Evolutionary conservation across 2,797 vertebrate genomes (phyloP), one percentile per base, ranked within the genome.

Genomic region (Halcyon smyrnensis): DNA sequence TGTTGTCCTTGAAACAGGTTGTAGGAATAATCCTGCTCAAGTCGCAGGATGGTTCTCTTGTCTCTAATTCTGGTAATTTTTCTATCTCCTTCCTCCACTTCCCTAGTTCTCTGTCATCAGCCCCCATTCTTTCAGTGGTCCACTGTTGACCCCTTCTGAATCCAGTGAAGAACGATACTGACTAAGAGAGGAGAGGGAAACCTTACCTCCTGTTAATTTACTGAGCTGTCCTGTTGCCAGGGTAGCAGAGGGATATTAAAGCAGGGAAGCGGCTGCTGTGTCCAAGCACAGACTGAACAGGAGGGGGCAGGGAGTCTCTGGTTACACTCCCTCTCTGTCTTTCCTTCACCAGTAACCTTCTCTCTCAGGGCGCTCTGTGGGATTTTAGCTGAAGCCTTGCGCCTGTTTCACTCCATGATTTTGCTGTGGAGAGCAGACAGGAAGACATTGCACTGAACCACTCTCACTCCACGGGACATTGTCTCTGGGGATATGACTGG

Each of bases 401-500:
- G 9, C 39, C 87, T n/a, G 19, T 84, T 84, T 84, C 51, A 21
- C 82, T 91, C 80, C 53, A 60, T 96, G 92, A 77, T 89, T 87
- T 91, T 85, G 48, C 74, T 8, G 73, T 36, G 69, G 70, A 64
- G 71, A 78, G 71, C 71, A 90, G 75, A 48, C 15, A 0, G 71
- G 71, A 95, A 19, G 92, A 65, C 24, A 2, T 3, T 70, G 79
- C 59, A 68, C 91, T 91, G 80, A 90, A 20, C 19, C 83, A 4
- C 25, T 43, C 45, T 34, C 67, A 4, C 60, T 77, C 70, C 82
- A 59, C 80, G 59, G 71, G 84, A 76, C 90, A 0, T 9, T 37
- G 67, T 32, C 54, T 69, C 75, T 78, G 62, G 91, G 91, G 93
- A 95, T 98, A 99, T 99, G 99, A 98, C 98, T 98, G 98, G 98